These are phyloP conservation scores for Euspilapteryx auroguttella DNA, from an alignment of 2,888 invertebrate species.

Conservation along the genomic window DNA sequence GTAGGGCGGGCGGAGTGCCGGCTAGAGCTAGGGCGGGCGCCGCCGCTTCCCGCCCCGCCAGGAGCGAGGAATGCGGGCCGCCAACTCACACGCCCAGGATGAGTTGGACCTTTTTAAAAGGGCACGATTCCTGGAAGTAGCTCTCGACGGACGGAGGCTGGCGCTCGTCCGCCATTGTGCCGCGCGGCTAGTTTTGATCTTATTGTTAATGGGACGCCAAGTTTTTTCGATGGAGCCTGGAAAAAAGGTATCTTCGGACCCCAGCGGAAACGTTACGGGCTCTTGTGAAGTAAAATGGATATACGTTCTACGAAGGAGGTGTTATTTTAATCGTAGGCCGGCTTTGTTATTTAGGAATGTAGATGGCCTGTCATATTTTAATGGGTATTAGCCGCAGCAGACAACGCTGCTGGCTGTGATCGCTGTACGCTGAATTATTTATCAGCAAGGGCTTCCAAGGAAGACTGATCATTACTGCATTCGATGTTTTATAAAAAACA, in stretches of 20 bases:
- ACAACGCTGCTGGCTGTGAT: too few species aligned
- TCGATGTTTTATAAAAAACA: too few species aligned
- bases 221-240: constrained; percentile 49
- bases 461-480: neutral
- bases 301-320: constrained; percentile 56
- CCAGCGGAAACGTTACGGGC: constrained; percentile 58
- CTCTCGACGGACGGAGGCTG: constrained; percentile 44
- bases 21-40: too few species aligned
- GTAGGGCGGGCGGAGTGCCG: too few species aligned
- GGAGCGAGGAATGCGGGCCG: constrained; percentile 34
- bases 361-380: constrained; percentile 57
- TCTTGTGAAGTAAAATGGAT: constrained; percentile 55
- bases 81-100: constrained; percentile 49
- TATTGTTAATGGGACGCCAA: constrained; percentile 60
- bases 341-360: constrained; percentile 58
- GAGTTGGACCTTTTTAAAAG: constrained; percentile 51
- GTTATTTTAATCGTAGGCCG: constrained; percentile 57
- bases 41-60: too few species aligned
- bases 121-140: constrained; percentile 51
- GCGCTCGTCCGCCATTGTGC: constrained; percentile 52
- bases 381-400: too few species aligned
- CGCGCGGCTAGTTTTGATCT: constrained; percentile 59
- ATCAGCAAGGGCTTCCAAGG: constrained; percentile 12
- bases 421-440: constrained; percentile 28
- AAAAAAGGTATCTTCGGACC: constrained; percentile 55